Conservation (phyloP, 2,113 vertebrate species). For the Pomatorhinus ruficollis region DNA sequence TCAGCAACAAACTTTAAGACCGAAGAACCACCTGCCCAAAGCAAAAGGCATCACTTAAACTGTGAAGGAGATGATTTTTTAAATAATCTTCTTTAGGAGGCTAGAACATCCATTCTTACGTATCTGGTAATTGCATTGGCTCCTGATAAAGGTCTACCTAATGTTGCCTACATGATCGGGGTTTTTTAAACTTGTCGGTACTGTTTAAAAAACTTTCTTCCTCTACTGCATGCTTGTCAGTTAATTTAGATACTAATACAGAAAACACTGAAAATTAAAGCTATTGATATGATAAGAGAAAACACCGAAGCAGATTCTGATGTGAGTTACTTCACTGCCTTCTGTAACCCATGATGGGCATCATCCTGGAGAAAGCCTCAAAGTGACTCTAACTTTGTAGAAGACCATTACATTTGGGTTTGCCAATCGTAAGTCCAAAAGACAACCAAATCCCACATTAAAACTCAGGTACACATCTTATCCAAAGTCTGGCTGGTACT, state of each 20-base stretch:
- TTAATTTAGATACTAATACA: neutral
- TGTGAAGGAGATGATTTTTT: neutral
- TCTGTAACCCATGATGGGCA: neutral
- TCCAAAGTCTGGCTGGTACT: neutral
- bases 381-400: neutral
- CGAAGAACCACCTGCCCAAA: neutral
- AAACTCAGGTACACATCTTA: neutral
- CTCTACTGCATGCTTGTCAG: neutral
- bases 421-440: neutral
- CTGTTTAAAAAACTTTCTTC: neutral
- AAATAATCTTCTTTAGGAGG: neutral
- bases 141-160: neutral
- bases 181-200: neutral
- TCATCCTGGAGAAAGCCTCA: neutral
- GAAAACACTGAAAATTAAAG: neutral
- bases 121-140: neutral
- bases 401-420: neutral
- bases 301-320: neutral
- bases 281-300: neutral
- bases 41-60: neutral
- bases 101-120: neutral
- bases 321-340: neutral
- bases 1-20: neutral
- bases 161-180: neutral
- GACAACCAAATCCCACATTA: neutral